Conservation (phyloP, 2,797 vertebrate species). For the Tadarida brasiliensis region DNA sequence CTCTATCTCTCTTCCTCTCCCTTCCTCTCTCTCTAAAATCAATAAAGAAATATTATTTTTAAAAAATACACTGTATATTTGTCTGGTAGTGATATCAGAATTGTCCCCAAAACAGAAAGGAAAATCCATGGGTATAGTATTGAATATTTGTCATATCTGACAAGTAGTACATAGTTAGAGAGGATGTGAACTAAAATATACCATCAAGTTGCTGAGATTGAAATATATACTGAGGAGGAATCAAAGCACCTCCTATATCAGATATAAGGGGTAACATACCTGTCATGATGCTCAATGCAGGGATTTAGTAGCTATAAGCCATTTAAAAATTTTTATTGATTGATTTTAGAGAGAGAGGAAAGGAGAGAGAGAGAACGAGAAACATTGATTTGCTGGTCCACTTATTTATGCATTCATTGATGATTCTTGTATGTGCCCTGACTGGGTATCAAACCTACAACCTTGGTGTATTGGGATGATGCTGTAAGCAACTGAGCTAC, state of each 20-base stretch:
- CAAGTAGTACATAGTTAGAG: not conserved
- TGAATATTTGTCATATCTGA: not conserved
- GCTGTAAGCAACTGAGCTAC: not conserved
- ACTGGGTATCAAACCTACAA: too few relatives aligned
- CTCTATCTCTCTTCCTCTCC: too few relatives aligned
- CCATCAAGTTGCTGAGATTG: conserved; percentile 44
- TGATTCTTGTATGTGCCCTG: too few relatives aligned
- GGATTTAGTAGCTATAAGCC: not conserved
- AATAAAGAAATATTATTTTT: not conserved
- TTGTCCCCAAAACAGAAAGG: not conserved
- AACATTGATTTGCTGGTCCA: too few relatives aligned
- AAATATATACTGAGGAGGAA: not conserved
- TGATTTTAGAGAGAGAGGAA: not conserved
- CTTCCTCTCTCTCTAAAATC: too few relatives aligned
- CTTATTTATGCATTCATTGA: too few relatives aligned
- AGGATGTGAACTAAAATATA: conserved; percentile 48
- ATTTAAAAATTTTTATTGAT: conserved; percentile 45
- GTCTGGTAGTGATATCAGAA: conserved; percentile 26
- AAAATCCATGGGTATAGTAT: not conserved
- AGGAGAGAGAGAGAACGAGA: too few relatives aligned
- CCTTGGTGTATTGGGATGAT: too few relatives aligned
- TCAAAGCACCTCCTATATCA: conserved; percentile 35
- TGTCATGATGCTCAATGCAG: not conserved
- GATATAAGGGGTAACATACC: not conserved
- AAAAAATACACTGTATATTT: conserved; percentile 25